These are phyloP conservation scores for Philereme vetulata DNA, from an alignment of 2,888 invertebrate species.

Conservation along the genomic window DNA sequence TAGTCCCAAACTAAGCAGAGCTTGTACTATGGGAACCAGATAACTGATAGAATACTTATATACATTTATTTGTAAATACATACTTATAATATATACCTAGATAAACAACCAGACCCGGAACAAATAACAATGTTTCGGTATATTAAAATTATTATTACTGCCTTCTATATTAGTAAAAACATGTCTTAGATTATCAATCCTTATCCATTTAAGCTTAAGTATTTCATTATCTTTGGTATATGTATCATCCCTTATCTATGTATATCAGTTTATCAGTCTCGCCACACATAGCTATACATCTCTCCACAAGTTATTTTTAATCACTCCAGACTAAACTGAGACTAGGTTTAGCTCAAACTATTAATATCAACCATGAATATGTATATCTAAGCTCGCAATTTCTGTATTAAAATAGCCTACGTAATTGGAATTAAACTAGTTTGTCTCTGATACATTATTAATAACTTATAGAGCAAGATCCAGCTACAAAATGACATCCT, in stretches of 20 bases:
- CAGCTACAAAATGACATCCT: background rate
- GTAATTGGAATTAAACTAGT: conserved; percentile 27
- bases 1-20: too few relatives aligned
- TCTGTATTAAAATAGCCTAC: conserved; percentile 28
- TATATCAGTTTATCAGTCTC: conserved; percentile 1
- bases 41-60: too few relatives aligned
- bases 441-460: conserved; percentile 30
- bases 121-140: too few relatives aligned
- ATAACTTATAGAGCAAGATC: conserved; percentile 19
- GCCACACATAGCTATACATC: conserved; percentile 14
- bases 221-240: too few relatives aligned
- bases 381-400: conserved; percentile 26
- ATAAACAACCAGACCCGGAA: too few relatives aligned
- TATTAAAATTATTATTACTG: too few relatives aligned
- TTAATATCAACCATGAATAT: conserved; percentile 33
- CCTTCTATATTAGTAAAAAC: too few relatives aligned
- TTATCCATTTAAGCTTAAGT: too few relatives aligned
- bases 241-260: background rate
- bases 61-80: too few relatives aligned
- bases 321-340: conserved; percentile 18
- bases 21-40: too few relatives aligned
- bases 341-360: conserved; percentile 28
- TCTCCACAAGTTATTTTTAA: conserved; percentile 15
- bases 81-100: too few relatives aligned
- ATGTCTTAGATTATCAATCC: too few relatives aligned